Conservation (phyloP, 2,113 vertebrate species). For the Stegastes partitus region DNA sequence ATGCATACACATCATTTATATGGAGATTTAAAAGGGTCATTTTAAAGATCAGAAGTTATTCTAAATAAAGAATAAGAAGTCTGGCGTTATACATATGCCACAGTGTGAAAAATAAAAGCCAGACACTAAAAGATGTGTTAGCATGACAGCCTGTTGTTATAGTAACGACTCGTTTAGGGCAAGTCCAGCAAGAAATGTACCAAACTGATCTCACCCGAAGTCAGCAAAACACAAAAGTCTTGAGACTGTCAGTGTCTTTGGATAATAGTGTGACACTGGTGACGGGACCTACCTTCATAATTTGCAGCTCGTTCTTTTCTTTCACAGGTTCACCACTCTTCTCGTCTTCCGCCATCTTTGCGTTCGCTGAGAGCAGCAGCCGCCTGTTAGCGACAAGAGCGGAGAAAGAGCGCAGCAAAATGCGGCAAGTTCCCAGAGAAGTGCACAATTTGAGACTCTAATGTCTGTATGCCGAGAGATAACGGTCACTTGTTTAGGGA, state of each 20-base stretch:
- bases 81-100: background rate
- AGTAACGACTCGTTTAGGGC: constrained; percentile 55
- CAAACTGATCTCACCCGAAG: background rate
- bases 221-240: background rate
- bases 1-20: background rate
- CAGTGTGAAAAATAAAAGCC: background rate
- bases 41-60: fast-evolving
- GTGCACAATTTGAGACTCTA: fast-evolving
- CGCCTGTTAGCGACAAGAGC: background rate
- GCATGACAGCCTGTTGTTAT: constrained; percentile 70
- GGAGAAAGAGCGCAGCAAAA: background rate
- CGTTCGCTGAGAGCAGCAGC: background rate
- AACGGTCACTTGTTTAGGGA: background rate
- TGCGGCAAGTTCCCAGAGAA: background rate
- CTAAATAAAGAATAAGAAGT: background rate
- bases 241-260: fast-evolving
- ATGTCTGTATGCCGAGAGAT: fast-evolving
- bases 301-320: constrained; percentile 78
- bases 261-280: fast-evolving
- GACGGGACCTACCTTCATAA: constrained; percentile 71
- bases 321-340: constrained; percentile 64
- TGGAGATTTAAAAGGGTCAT: too few species aligned
- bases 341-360: constrained; percentile 85
- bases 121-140: background rate
- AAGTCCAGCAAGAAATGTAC: background rate